Base-by-base conservation (phyloP, 2,888 invertebrate species). In the Drosophila tripunctata region DNA sequence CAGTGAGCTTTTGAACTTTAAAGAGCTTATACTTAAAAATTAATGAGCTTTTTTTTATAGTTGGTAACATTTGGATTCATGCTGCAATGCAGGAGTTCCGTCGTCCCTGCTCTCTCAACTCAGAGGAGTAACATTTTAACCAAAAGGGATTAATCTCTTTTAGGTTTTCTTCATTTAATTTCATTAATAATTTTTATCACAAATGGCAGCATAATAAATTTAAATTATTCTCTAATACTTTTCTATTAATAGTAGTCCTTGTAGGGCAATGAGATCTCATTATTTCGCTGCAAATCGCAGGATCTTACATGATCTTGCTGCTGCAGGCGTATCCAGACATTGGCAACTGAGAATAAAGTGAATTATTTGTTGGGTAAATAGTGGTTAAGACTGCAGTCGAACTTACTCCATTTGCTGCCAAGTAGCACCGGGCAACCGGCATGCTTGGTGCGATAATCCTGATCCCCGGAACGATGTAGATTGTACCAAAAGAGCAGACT, bases 1-100 rank as follows among this genome's bases (percentile, higher is more conserved):
- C 97, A 98, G 97, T 97, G 92, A 90, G 92, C 83, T 2, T 22
- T 2, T n/a, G n/a, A n/a, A n/a, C n/a, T n/a, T n/a, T n/a, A n/a
- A n/a, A n/a, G n/a, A n/a, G n/a, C n/a, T n/a, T n/a, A n/a, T n/a
- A n/a, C n/a, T n/a, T n/a, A n/a, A n/a, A n/a, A n/a, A n/a, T n/a
- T n/a, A n/a, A n/a, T n/a, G n/a, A 19, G 4, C 21, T 22, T 2
- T 33, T 4, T 15, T 1, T 45, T 40, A 15, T 55, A 95, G 96
- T 96, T 56, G 94, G 95, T 2, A 97, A 97, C 91, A 96, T 96
- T 91, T 97, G 97, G 97, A 94, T 97, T 41, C 97, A 97, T 90
- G 96, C 97, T 88, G 89, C 93, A 67, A 95, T 95, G 12, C 97
- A 97, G 91, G 97, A 97, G 90, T 96, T 96, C 86, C 90, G 90